Conservation (phyloP, 1,140 invertebrate species). For the Micrasema minimum region DNA sequence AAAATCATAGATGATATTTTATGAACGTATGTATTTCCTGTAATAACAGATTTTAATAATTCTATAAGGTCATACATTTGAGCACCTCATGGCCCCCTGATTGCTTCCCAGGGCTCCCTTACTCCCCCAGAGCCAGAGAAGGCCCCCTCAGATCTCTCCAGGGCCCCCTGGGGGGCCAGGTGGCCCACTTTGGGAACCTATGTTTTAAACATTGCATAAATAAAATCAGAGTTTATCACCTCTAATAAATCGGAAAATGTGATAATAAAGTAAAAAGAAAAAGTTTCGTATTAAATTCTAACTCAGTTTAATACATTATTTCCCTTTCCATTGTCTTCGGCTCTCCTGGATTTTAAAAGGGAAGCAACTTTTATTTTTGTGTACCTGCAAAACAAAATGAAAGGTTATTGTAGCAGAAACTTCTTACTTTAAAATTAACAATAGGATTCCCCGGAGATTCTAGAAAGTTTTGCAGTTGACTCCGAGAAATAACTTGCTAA, state of each 20-base stretch:
- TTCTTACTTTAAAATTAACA: conserved; percentile 35
- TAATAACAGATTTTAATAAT: too few relatives aligned
- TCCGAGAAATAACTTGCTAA: conserved; percentile 8
- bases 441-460: conserved; percentile 5
- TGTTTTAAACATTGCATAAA: too few relatives aligned
- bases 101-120: too few relatives aligned
- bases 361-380: conserved; percentile 38
- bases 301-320: conserved; percentile 44
- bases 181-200: too few relatives aligned
- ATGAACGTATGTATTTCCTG: too few relatives aligned
- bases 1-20: too few relatives aligned
- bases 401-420: conserved; percentile 37
- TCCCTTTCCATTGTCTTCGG: conserved; percentile 39
- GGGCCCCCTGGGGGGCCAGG: too few relatives aligned
- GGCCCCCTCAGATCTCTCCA: too few relatives aligned
- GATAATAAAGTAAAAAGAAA: conserved; percentile 38
- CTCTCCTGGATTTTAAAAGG: conserved; percentile 36
- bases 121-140: too few relatives aligned
- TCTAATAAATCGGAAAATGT: background rate
- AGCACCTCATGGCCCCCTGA: too few relatives aligned
- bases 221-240: too few relatives aligned
- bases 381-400: conserved; percentile 39
- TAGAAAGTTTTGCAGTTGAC: conserved; percentile 9
- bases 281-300: conserved; percentile 46
- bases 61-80: too few relatives aligned